These are phyloP conservation scores for Odobenus rosmarus DNA, from an alignment of 2,113 vertebrate genomes.

Conservation along the genomic window DNA sequence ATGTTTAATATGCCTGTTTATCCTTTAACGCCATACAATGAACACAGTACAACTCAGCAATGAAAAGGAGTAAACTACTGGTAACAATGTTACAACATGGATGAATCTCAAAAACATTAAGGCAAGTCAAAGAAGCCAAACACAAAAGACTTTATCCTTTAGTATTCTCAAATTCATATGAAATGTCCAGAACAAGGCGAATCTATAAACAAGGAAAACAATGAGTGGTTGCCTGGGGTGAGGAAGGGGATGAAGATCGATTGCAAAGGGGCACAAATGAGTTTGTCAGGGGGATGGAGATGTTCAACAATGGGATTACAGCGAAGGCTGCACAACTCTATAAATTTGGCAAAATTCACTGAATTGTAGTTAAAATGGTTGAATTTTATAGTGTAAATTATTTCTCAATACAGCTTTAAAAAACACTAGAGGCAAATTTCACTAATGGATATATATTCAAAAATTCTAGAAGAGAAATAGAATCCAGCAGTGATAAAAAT, in stretches of 20 bases:
- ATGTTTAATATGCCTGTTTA: background rate
- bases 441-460: background rate
- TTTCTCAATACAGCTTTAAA: background rate
- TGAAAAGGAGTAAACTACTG: background rate
- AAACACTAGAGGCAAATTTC: background rate
- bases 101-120: background rate
- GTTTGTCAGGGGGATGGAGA: background rate
- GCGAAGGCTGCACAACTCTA: background rate
- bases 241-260: background rate
- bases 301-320: background rate
- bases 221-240: background rate
- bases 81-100: background rate
- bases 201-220: background rate
- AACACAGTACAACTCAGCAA: background rate
- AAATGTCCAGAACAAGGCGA: background rate
- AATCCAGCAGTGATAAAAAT: background rate
- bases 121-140: background rate
- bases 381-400: background rate
- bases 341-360: background rate
- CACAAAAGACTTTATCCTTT: background rate
- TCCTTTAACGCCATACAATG: background rate
- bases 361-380: background rate
- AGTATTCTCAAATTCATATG: background rate
- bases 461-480: background rate
- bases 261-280: background rate